Evolutionary conservation across 2,888 invertebrate species (phyloP), one percentile per base, ranked within the genome.

Genomic region (Listrodromus nycthemerus): DNA sequence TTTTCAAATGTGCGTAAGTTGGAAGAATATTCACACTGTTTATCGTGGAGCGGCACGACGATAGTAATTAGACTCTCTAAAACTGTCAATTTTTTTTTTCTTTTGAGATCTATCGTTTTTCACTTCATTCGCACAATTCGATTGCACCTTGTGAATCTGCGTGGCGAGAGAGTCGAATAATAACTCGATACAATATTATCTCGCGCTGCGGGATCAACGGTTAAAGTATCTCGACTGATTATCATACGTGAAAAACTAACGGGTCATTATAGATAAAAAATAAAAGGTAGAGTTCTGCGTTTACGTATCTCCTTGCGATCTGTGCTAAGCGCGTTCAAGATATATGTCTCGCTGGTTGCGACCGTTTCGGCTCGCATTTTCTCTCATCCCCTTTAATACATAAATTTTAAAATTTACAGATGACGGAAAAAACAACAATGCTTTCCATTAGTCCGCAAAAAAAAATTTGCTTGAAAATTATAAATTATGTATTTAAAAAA

Each of bases 21-120:
- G 55, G 19, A 80, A 80, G 33, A 48, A 78, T 71, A 71, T 70
- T 76, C 75, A 81, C 84, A 84, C 84, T 84, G 78, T 84, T 84
- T 82, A 84, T 76, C 82, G 84, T 84, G 84, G 50, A 84, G 82
- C 75, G 84, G 79, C 82, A 82, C 84, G 74, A 84, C 66, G 79
- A 67, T 82, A 74, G 73, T 66, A 45, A 61, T 65, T 76, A 83
- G 78, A 74, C 55, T 74, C 66, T 19, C 79, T 61, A 61, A 79
- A 66, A 82, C 37, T 71, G 79, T 76, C n/a, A 61, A 33, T 69
- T 63, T 58, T 50, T 41, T 41, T 41, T 41, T 45, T 13, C 3
- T 41, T 41, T 41, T 13, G 52, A 82, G 67, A 79, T 84, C 75
- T 74, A 67, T 82, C 81, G 75, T 79, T 84, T 82, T 69, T 48